Evolutionary conservation across 2,888 invertebrate genomes (phyloP).

Genomic region (Eupithecia tripunctaria): DNA sequence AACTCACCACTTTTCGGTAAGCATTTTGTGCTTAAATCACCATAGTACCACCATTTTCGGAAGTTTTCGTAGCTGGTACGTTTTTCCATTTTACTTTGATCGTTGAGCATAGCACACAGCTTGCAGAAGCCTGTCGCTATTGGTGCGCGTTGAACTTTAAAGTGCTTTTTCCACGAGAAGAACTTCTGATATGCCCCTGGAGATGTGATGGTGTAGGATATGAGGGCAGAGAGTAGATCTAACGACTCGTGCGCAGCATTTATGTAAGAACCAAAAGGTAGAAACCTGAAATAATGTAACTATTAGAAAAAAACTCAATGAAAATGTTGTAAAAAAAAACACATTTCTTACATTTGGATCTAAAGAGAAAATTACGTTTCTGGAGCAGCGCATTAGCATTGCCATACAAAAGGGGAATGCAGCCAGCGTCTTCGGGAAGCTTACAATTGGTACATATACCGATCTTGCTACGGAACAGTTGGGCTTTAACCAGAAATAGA

Average conservation of each 20-base stretch:
- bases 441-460: no score
- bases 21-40: constrained; percentile 50
- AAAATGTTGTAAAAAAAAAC: neutral
- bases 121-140: constrained; percentile 60
- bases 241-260: constrained; percentile 49
- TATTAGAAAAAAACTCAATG: neutral
- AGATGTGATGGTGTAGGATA: constrained; percentile 57
- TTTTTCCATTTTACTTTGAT: constrained; percentile 42
- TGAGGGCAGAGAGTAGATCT: constrained; percentile 55
- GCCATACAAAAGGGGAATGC: no score
- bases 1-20: constrained; percentile 54
- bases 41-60: constrained; percentile 70
- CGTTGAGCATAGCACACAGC: constrained; percentile 63
- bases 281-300: constrained; percentile 59
- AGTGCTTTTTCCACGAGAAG: constrained; percentile 64
- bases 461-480: no score
- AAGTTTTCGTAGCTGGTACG: constrained; percentile 55
- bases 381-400: no score
- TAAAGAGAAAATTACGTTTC: no score
- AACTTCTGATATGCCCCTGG: constrained; percentile 56
- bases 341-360: no score
- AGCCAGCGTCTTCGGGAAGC: no score
- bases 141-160: constrained; percentile 54
- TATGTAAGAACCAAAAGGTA: constrained; percentile 70
- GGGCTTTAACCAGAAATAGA: no score